These are phyloP conservation scores for Isaurus tuberculatus DNA, from an alignment of 92 coral and sea anemone species.

Conservation along the genomic window DNA sequence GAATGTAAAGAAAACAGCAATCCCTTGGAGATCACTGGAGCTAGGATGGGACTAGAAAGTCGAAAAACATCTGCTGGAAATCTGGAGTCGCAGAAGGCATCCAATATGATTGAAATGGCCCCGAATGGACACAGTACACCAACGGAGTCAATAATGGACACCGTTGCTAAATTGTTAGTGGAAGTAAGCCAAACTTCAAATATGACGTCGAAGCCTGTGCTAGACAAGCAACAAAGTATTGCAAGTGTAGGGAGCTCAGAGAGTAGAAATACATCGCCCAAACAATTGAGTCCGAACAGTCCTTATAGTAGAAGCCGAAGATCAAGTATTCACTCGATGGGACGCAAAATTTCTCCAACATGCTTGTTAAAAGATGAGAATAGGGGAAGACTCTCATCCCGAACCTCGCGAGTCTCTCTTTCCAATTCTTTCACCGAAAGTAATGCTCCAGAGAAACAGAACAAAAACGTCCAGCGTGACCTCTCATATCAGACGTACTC, in stretches of 20 bases:
- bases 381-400: background rate
- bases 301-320: constrained; percentile 28
- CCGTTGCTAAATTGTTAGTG: constrained; percentile 15
- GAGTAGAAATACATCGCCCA: constrained; percentile 1
- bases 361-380: constrained; percentile 8
- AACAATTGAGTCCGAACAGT: background rate
- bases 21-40: constrained; percentile 29
- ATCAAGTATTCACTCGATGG: constrained; percentile 37
- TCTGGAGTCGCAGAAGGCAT: background rate
- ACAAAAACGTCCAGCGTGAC: background rate
- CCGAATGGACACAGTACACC: background rate
- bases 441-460: constrained; percentile 1
- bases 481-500: constrained; percentile 10
- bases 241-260: constrained; percentile 8
- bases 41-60: constrained; percentile 36
- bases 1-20: background rate
- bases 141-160: constrained; percentile 25
- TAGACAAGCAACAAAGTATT: constrained; percentile 18
- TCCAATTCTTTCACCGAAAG: constrained; percentile 7
- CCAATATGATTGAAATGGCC: background rate
- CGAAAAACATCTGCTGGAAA: constrained; percentile 11
- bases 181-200: background rate
- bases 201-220: constrained; percentile 8
- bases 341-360: constrained; percentile 41
- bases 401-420: background rate